phyloP scores from a whole-genome alignment of 2,888 invertebrate genomes.

The Gymnosoma rotundatum region DNA sequence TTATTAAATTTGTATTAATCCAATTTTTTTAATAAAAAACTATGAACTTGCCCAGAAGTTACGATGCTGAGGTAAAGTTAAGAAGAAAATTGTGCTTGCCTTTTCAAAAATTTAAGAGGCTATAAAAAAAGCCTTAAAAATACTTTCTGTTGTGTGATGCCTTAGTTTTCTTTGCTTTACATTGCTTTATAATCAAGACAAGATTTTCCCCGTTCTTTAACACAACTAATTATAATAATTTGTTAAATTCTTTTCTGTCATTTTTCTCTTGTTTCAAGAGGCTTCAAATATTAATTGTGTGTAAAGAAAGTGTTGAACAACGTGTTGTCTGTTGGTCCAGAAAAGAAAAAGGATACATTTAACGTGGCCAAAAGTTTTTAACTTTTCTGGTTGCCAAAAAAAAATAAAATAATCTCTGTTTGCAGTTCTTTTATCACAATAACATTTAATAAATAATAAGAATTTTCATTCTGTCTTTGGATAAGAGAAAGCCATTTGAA shows the following conservation, averaged over 20 bases:
- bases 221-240: constrained; percentile 38
- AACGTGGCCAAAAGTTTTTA: background rate
- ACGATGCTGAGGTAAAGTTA: too few relatives aligned
- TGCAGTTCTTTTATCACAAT: background rate
- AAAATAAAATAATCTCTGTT: background rate
- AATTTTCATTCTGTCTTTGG: too few relatives aligned
- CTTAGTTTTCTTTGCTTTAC: too few relatives aligned
- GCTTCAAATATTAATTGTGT: constrained; percentile 28
- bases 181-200: background rate
- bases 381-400: background rate
- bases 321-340: background rate
- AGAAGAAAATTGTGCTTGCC: too few relatives aligned
- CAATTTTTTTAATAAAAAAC: too few relatives aligned
- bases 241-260: constrained; percentile 28
- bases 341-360: background rate
- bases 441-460: too few relatives aligned
- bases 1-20: too few relatives aligned
- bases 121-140: too few relatives aligned
- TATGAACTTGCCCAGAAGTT: too few relatives aligned
- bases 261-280: background rate
- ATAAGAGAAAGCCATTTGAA: too few relatives aligned
- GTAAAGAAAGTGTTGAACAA: constrained; percentile 20
- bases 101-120: too few relatives aligned
- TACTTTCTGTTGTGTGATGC: too few relatives aligned
- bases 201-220: background rate